phyloP scores from a whole-genome alignment of 2,797 vertebrate species.

The Nothura maculosa region DNA sequence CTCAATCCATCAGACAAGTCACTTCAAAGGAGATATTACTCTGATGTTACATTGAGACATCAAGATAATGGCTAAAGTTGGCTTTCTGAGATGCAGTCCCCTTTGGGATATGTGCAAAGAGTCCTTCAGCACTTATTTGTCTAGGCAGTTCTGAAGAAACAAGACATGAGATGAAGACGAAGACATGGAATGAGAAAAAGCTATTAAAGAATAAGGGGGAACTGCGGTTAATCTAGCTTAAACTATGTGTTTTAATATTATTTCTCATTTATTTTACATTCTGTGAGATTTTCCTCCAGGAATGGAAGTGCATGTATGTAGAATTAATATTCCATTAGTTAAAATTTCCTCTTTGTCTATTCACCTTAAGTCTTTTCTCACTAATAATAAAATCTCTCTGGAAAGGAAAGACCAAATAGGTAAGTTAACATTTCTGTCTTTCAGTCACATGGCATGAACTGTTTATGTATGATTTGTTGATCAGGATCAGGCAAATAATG shows the following conservation, averaged over 20 bases:
- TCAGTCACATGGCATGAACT: background rate
- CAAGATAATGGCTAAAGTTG: background rate
- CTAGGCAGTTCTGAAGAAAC: slow-evolving; percentile 46
- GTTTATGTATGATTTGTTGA: background rate
- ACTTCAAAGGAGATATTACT: slow-evolving; percentile 42
- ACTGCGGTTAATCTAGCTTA: background rate
- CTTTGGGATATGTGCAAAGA: slow-evolving; percentile 28
- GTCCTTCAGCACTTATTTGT: slow-evolving; percentile 19
- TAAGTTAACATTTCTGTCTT: slow-evolving; percentile 50
- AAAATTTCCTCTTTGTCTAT: background rate
- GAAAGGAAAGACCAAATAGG: slow-evolving; percentile 23
- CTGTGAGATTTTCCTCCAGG: background rate
- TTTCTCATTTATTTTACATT: slow-evolving; percentile 20
- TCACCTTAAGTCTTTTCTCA: background rate
- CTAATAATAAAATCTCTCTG: slow-evolving; percentile 4
- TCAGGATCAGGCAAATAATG: background rate
- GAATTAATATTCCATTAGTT: slow-evolving; percentile 6
- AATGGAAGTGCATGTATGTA: background rate
- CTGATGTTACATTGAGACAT: slow-evolving; percentile 30
- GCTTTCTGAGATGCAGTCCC: slow-evolving; percentile 36
- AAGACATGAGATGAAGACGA: slow-evolving; percentile 35
- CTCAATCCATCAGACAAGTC: slow-evolving; percentile 43
- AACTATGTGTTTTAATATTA: background rate
- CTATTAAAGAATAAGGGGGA: background rate
- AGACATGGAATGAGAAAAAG: slow-evolving; percentile 28